Percentiles rank a stretch among this genome's conserved stretches.
Evolutionary conservation across 2,113 vertebrate genomes (phyloP).

Genomic region (Illadopsis cleaveri): DNA sequence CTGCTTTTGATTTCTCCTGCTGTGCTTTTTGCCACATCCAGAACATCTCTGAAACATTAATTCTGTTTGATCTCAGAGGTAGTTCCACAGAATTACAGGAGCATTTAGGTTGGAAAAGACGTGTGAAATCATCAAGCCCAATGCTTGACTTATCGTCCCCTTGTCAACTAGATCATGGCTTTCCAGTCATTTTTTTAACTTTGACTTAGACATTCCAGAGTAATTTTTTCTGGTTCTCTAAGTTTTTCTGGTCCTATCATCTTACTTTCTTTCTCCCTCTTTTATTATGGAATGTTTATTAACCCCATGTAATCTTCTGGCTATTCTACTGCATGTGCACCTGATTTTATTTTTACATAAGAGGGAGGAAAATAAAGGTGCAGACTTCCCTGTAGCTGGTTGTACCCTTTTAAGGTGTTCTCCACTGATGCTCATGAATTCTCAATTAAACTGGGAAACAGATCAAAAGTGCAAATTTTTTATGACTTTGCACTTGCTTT

Average conservation of each 20-base stretch:
- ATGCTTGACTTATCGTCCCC: background rate
- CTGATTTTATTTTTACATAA: background rate
- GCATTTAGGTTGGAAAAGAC: background rate
- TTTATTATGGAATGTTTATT: background rate
- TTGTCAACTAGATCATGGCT: background rate
- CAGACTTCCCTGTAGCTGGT: background rate
- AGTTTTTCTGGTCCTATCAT: background rate
- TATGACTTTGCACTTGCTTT: background rate
- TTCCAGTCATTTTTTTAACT: background rate
- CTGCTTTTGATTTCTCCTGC: background rate
- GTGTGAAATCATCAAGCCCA: background rate
- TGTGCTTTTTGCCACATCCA: background rate
- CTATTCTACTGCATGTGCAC: rapidly evolving
- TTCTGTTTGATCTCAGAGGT: background rate
- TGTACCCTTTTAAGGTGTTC: background rate
- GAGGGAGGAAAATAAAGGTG: background rate
- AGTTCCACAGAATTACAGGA: background rate
- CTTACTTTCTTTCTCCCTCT: background rate
- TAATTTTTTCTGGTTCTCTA: background rate
- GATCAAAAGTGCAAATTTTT: background rate
- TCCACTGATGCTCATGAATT: background rate
- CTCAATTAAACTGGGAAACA: background rate
- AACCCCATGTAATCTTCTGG: background rate
- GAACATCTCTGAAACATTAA: background rate
- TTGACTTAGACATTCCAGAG: background rate